Conservation (phyloP, 2,888 invertebrate genomes). For the Eucera pruinosa region DNA sequence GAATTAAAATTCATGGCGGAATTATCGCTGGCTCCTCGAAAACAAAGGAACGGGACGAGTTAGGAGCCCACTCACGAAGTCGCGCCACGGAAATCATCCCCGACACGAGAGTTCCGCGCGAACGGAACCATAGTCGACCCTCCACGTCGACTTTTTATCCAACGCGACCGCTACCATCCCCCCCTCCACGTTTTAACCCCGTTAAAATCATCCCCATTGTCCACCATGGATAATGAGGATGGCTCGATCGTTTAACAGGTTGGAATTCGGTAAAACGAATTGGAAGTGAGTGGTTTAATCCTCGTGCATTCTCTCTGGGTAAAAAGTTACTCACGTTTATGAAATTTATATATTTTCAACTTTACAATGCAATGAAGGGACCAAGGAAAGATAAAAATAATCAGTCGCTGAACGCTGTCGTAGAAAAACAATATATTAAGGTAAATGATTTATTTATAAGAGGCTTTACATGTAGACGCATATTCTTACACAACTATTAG, state of each 20-base stretch:
- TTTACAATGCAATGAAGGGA: no score
- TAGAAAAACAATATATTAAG: no score
- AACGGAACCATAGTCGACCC: not conserved
- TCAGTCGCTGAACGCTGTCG: no score
- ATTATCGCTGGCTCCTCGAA: constrained; percentile 73
- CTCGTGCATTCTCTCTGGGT: no score
- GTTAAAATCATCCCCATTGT: not conserved
- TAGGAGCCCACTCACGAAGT: constrained; percentile 59
- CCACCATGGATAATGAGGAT: not conserved
- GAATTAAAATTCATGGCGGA: constrained; percentile 77
- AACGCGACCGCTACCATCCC: constrained; percentile 6
- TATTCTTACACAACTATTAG: no score
- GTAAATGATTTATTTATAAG: no score
- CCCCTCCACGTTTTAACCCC: constrained; percentile 15
- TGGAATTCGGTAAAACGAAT: constrained; percentile 23
- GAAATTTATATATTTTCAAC: no score
- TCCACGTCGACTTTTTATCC: constrained; percentile 32
- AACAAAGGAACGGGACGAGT: constrained; percentile 70
- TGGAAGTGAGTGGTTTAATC: no score
- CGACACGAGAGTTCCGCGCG: constrained; percentile 43
- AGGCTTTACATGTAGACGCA: no score
- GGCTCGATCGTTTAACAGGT: constrained; percentile 17
- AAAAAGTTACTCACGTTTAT: no score
- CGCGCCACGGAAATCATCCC: constrained; percentile 62
- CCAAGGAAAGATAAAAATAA: no score